Conservation (phyloP, 2,888 invertebrate genomes). For the Drosophila melanosoma region DNA sequence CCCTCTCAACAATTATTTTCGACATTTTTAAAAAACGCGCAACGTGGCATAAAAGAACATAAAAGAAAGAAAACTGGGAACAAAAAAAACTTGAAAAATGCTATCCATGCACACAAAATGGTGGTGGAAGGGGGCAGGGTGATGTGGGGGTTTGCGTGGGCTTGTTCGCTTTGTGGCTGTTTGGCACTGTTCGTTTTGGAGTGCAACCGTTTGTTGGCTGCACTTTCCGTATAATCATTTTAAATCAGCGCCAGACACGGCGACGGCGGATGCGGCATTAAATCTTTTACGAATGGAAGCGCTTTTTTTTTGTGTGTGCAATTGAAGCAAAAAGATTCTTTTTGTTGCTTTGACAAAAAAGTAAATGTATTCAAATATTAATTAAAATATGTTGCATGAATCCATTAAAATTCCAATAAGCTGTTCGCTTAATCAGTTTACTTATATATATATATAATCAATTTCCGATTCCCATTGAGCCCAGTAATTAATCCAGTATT, state of each 20-base stretch:
- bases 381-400: slow-evolving; percentile 65
- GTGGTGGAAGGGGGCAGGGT: accelerated
- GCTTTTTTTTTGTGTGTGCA: slow-evolving; percentile 35
- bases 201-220: slow-evolving; percentile 33
- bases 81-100: slow-evolving; percentile 13
- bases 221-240: slow-evolving; percentile 54
- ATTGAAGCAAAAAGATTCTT: slow-evolving; percentile 20
- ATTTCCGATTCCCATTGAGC: slow-evolving; percentile 49
- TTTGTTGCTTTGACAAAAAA: slow-evolving; percentile 3
- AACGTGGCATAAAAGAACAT: slow-evolving; percentile 7
- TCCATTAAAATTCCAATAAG: slow-evolving; percentile 57
- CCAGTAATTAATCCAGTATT: slow-evolving; percentile 35
- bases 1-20: slow-evolving; percentile 49
- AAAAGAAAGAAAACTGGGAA: slow-evolving; percentile 7
- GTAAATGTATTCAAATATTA: slow-evolving; percentile 48
- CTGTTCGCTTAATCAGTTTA: slow-evolving; percentile 44
- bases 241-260: slow-evolving; percentile 60
- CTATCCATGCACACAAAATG: slow-evolving; percentile 28
- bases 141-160: background rate
- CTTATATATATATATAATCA: slow-evolving; percentile 41
- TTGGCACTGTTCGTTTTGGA: slow-evolving; percentile 34
- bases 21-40: slow-evolving; percentile 42
- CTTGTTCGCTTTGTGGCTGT: slow-evolving; percentile 40
- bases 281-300: slow-evolving; percentile 23
- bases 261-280: slow-evolving; percentile 30